Conservation (phyloP, 1,140 invertebrate genomes). For the Brachionus plicatilis region DNA sequence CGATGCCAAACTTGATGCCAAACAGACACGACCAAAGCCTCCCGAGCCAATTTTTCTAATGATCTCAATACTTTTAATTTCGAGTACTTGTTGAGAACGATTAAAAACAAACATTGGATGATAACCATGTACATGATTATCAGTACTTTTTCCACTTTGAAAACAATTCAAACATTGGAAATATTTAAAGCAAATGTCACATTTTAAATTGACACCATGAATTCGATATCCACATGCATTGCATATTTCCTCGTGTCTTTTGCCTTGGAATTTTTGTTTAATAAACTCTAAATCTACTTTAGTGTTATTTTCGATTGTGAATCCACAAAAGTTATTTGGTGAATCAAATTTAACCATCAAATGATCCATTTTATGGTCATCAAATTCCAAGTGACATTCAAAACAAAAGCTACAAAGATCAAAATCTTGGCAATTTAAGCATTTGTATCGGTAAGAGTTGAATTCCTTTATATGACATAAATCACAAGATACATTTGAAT, state of each 20-base stretch:
- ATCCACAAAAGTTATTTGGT: background rate
- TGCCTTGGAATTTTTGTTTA: no score
- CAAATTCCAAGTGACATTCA: background rate
- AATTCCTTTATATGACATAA: background rate
- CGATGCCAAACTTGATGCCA: no score
- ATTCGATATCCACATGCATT: background rate
- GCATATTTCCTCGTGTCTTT: background rate
- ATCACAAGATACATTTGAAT: background rate
- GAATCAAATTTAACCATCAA: background rate
- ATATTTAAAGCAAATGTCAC: background rate
- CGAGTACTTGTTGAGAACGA: no score
- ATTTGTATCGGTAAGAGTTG: background rate
- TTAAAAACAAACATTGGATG: background rate
- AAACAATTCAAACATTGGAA: background rate
- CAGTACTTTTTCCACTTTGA: background rate
- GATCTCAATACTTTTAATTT: no score
- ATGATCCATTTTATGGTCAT: background rate
- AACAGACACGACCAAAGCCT: background rate
- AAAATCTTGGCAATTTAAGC: background rate
- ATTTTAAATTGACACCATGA: background rate
- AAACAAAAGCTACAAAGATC: constrained; percentile 5
- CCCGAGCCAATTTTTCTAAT: no score
- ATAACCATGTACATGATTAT: background rate
- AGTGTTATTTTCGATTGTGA: background rate
- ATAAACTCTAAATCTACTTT: background rate